These are phyloP conservation scores for Notolepis coatsorum DNA, from an alignment of 2,797 vertebrate genomes.

Conservation along the genomic window DNA sequence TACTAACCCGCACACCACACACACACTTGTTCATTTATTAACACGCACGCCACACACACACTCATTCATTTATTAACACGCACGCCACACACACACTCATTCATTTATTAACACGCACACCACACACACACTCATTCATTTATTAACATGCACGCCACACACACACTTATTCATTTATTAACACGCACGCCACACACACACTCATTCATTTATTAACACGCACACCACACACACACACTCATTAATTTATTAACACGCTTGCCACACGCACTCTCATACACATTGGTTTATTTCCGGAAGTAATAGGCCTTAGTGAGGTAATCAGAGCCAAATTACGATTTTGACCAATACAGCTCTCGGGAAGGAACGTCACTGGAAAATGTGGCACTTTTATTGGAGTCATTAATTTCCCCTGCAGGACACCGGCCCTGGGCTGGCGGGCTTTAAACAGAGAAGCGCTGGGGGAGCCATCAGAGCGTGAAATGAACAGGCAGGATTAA, in stretches of 20 bases:
- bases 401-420: constrained; percentile 78
- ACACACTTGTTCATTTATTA: no score
- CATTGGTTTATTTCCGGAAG: constrained; percentile 27
- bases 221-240: constrained; percentile 12
- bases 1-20: no score
- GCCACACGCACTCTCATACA: neutral
- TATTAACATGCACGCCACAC: no score
- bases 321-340: constrained; percentile 65
- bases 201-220: no score
- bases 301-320: constrained; percentile 50
- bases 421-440: constrained; percentile 38
- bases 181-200: constrained; percentile 16
- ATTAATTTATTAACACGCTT: no score
- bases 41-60: no score
- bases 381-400: constrained; percentile 77
- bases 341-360: constrained; percentile 59
- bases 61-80: no score
- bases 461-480: constrained; percentile 56
- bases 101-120: no score
- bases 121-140: no score
- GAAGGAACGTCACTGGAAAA: constrained; percentile 60
- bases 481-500: constrained; percentile 75
- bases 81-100: no score
- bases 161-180: no score
- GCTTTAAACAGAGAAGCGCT: constrained; percentile 44